Base-by-base conservation (phyloP, 2,888 invertebrate species). In the Argyresthia albistria region DNA sequence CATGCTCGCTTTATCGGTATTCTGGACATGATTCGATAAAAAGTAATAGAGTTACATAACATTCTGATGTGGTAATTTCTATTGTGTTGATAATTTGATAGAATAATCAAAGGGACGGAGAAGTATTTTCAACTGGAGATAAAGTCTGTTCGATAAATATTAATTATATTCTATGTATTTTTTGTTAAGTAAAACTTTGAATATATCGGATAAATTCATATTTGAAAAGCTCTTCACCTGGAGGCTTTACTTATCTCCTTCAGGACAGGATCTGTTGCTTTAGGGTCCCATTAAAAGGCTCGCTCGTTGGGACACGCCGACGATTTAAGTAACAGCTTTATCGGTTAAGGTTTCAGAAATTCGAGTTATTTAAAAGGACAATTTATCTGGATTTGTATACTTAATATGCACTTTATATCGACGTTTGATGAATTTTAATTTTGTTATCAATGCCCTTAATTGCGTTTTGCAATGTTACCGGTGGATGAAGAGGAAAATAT, bases 271-370 rank as follows among this genome's bases (percentile, higher is more conserved):
- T 37, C 25, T 46, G 4, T 36, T 14, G 37, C 9, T 36, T 48
- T 14, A 48, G 48, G 36, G 48, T 9, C 15, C 35, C 48, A 37
- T 48, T 48, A 37, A 48, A 48, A 4, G 15, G n/a, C 37, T 37
- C n/a, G 36, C 9, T 12, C 7, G 9, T 36, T 6, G 25, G 25
- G 25, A 25, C 25, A 25, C 2, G 25, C 25, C 25, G 36, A 37
- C 36, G 37, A 48, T 48, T 48, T 48, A 48, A 48, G 37, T 48
- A 36, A 48, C 48, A 48, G 9, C 37, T 48, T 48, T 48, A 48
- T 48, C 48, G 36, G 35, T 12, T 14, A 2, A 12, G 37, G 14
- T 14, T 15, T 25, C 36, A 48, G 48, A 48, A 48, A 37, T 48
- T 37, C 14, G 37, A 14, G 14, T 35, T 48, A 48, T 48, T 36